Evolutionary conservation across 1,140 invertebrate species (phyloP).

Genomic region (Potamilus streckersoni): DNA sequence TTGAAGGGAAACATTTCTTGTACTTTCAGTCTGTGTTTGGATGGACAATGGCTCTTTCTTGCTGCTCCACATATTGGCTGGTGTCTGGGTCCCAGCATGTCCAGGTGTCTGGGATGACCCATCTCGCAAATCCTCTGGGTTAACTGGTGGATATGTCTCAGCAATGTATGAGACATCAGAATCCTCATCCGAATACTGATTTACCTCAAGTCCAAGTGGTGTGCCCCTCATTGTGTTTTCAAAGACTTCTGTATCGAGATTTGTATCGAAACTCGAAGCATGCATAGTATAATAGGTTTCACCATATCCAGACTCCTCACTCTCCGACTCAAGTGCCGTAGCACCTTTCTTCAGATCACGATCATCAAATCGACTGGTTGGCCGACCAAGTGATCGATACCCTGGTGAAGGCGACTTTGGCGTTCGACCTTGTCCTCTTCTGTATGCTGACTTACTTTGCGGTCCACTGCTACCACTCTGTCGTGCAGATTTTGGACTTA

Average conservation of each 20-base stretch:
- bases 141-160: constrained; percentile 46
- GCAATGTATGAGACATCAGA: constrained; percentile 55
- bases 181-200: constrained; percentile 55
- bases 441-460: constrained; percentile 30
- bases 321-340: constrained; percentile 55
- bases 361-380: constrained; percentile 38
- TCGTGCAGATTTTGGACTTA: constrained; percentile 24
- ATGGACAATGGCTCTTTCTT: constrained; percentile 34
- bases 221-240: constrained; percentile 47
- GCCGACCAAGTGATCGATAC: constrained; percentile 23
- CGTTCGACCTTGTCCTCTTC: constrained; percentile 28
- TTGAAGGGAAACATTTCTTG: constrained; percentile 36
- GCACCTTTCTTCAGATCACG: constrained; percentile 49
- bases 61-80: constrained; percentile 34
- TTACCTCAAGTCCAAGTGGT: constrained; percentile 39
- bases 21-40: constrained; percentile 47
- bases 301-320: constrained; percentile 64
- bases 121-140: constrained; percentile 52
- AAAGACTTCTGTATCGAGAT: constrained; percentile 51
- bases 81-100: constrained; percentile 57
- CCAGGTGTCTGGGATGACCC: constrained; percentile 57
- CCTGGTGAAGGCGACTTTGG: constrained; percentile 25
- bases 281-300: constrained; percentile 63
- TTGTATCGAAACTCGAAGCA: constrained; percentile 61
- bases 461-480: constrained; percentile 9